These are phyloP conservation scores for Cephus runcator DNA, from an alignment of 2,888 invertebrate species.

Conservation along the genomic window DNA sequence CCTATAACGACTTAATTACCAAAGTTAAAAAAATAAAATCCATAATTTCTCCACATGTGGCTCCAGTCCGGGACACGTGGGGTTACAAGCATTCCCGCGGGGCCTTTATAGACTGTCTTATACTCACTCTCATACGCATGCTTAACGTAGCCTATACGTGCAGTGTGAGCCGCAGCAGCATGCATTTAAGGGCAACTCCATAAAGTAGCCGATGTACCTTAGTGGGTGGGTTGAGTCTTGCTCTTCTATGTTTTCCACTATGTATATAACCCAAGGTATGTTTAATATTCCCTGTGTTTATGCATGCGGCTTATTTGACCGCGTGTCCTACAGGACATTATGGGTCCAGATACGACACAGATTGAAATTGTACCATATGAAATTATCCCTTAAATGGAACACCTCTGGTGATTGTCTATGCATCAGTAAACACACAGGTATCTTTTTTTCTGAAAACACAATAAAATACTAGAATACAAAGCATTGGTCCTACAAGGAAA, in stretches of 20 bases:
- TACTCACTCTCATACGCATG: background rate
- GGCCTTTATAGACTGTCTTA: background rate
- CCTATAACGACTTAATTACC: conserved; percentile 20
- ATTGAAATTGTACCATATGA: background rate
- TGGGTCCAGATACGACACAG: background rate
- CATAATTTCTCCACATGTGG: conserved; percentile 9
- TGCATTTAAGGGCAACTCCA: conserved; percentile 4
- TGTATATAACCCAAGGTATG: background rate
- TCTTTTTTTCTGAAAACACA: background rate
- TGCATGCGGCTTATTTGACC: conserved; percentile 2
- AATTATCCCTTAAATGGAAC: background rate
- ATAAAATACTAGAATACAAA: background rate
- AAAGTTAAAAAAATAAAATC: conserved; percentile 8
- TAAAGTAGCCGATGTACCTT: conserved; percentile 8
- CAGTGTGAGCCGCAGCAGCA: background rate
- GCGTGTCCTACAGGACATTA: conserved; percentile 2
- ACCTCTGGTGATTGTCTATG: background rate
- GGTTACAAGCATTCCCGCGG: conserved; percentile 12
- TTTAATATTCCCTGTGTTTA: conserved; percentile 1
- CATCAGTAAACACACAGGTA: background rate
- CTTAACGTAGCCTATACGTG: background rate
- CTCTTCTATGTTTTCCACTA: background rate
- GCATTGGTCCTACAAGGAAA: background rate
- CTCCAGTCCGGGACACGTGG: background rate
- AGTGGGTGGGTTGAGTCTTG: conserved; percentile 3